phyloP scores from a whole-genome alignment of 1,140 invertebrate species.

The Magallana gigas region DNA sequence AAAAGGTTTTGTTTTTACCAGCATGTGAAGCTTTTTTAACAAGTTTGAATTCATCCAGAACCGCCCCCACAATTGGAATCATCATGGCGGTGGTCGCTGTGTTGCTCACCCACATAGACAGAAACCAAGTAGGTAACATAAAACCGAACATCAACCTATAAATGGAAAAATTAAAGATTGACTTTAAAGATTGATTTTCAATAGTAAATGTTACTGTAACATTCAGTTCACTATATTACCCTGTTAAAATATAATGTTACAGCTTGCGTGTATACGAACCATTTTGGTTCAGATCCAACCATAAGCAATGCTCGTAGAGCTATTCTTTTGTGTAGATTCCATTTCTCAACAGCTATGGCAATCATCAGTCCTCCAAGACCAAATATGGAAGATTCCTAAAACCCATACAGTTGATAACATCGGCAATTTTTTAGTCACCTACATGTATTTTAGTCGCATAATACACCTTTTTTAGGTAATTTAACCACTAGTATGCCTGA shows the following conservation, averaged over 20 bases:
- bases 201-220: no score
- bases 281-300: slow-evolving; percentile 83
- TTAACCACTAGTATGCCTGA: no score
- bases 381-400: slow-evolving; percentile 63
- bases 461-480: no score
- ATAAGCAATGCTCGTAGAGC: slow-evolving; percentile 88
- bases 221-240: no score
- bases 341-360: slow-evolving; percentile 91
- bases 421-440: neutral
- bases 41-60: slow-evolving; percentile 55
- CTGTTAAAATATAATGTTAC: no score
- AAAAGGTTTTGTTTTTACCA: neutral
- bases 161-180: neutral
- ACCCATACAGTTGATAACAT: neutral
- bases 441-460: neutral
- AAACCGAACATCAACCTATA: slow-evolving; percentile 73
- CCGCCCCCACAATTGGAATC: slow-evolving; percentile 76
- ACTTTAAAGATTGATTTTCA: neutral
- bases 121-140: slow-evolving; percentile 77
- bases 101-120: slow-evolving; percentile 80
- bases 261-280: slow-evolving; percentile 63
- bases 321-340: slow-evolving; percentile 90
- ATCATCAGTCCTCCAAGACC: slow-evolving; percentile 84
- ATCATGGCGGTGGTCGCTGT: slow-evolving; percentile 79
- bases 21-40: slow-evolving; percentile 33